These are phyloP conservation scores for Amniataba percoides DNA, from an alignment of 2,797 vertebrate species.

Conservation along the genomic window DNA sequence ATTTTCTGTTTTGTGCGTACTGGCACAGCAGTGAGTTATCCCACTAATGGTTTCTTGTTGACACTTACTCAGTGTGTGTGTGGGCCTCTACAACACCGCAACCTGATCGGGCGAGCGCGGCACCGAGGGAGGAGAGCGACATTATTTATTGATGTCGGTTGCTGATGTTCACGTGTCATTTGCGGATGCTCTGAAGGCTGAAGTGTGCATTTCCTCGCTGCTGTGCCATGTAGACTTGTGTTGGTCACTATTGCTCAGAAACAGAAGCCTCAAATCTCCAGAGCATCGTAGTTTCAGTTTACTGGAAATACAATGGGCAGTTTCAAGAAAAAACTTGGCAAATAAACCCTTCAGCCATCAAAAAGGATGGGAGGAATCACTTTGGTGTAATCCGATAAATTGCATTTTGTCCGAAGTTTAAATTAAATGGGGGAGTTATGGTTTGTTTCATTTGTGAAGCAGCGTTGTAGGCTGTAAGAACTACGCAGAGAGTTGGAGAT, in stretches of 20 bases:
- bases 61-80: slow-evolving; percentile 1
- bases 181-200: background rate
- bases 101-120: slow-evolving; percentile 13
- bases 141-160: slow-evolving; percentile 55
- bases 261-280: background rate
- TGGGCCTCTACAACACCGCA: background rate
- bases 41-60: slow-evolving; percentile 20
- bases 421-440: too few relatives aligned
- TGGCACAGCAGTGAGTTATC: slow-evolving; percentile 13
- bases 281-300: background rate
- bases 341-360: background rate
- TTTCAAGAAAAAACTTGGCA: background rate
- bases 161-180: slow-evolving; percentile 8
- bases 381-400: background rate
- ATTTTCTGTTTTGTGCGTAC: background rate
- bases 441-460: background rate
- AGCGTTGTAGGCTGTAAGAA: background rate
- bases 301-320: background rate
- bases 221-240: background rate
- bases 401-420: background rate
- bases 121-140: background rate
- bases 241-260: background rate
- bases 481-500: too few relatives aligned
- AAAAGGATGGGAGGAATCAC: background rate
- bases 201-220: background rate